Conservation (phyloP, 2,888 invertebrate genomes). For the Oxystoma pomonae region DNA sequence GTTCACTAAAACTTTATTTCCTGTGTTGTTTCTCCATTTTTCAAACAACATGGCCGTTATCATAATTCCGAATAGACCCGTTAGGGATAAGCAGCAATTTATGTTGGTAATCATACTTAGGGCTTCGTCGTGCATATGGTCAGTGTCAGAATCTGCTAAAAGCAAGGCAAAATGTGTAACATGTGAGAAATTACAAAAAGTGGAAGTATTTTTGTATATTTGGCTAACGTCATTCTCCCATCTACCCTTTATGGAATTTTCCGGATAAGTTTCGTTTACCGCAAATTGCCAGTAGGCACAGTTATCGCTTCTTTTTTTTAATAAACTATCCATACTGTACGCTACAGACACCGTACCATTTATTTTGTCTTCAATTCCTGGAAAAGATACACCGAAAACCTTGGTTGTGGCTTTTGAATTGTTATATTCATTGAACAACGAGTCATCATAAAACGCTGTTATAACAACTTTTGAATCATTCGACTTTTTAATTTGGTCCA, state of each 20-base stretch:
- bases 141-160: slow-evolving; percentile 42
- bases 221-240: slow-evolving; percentile 46
- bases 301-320: slow-evolving; percentile 19
- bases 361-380: slow-evolving; percentile 52
- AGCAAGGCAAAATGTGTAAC: slow-evolving; percentile 59
- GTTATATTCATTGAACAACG: slow-evolving; percentile 29
- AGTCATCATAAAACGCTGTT: slow-evolving; percentile 28
- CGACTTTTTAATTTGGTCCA: slow-evolving; percentile 23
- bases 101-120: slow-evolving; percentile 48
- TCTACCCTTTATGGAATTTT: slow-evolving; percentile 27
- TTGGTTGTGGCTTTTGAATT: slow-evolving; percentile 34
- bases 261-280: slow-evolving; percentile 21
- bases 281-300: slow-evolving; percentile 35
- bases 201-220: slow-evolving; percentile 31
- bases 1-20: slow-evolving; percentile 42
- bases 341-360: slow-evolving; percentile 52
- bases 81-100: slow-evolving; percentile 51
- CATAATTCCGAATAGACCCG: slow-evolving; percentile 51
- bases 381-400: slow-evolving; percentile 52
- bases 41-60: slow-evolving; percentile 55
- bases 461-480: slow-evolving; percentile 23
- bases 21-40: slow-evolving; percentile 54
- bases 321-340: slow-evolving; percentile 42
- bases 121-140: slow-evolving; percentile 24
- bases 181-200: slow-evolving; percentile 54